Evolutionary conservation across 2,797 vertebrate species (phyloP).

Genomic region (Bovichtus variegatus): DNA sequence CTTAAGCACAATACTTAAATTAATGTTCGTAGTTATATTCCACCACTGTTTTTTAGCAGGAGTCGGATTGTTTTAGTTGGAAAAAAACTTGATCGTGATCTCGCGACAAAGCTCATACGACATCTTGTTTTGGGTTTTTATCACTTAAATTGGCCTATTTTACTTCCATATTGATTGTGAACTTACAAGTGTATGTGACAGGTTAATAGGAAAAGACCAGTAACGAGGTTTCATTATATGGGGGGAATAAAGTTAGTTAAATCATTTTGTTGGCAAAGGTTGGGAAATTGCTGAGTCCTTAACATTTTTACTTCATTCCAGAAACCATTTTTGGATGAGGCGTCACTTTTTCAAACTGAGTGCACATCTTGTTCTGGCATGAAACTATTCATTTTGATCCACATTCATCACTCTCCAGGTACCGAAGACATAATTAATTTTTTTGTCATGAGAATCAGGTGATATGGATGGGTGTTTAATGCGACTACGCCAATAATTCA

Average conservation of each 20-base stretch:
- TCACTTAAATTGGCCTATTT: neutral
- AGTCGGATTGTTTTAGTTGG: neutral
- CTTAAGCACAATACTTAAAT: too few species aligned
- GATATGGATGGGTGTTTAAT: constrained; percentile 68
- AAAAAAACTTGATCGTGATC: neutral
- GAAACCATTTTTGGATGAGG: constrained; percentile 25
- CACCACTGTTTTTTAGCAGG: too few species aligned
- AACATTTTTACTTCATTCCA: constrained; percentile 25
- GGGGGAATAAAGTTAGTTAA: neutral
- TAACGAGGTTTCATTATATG: constrained; percentile 22
- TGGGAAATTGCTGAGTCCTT: constrained; percentile 23
- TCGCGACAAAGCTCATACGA: too few species aligned
- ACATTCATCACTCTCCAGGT: constrained; percentile 51
- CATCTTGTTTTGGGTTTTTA: too few species aligned
- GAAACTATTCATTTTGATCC: constrained; percentile 35
- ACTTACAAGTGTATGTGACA: constrained; percentile 6
- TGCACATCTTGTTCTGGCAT: constrained; percentile 48
- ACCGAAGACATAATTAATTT: constrained; percentile 33
- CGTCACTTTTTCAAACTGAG: constrained; percentile 46
- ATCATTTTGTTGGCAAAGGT: constrained; percentile 34
- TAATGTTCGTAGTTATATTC: too few species aligned
- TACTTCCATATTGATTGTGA: neutral
- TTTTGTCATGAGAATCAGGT: constrained; percentile 41
- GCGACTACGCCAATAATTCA: constrained; percentile 70
- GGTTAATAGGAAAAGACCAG: constrained; percentile 38